Evolutionary conservation across 2,113 vertebrate species (phyloP), one percentile per base, ranked within the genome.

Genomic region (Nesoenas mayeri): DNA sequence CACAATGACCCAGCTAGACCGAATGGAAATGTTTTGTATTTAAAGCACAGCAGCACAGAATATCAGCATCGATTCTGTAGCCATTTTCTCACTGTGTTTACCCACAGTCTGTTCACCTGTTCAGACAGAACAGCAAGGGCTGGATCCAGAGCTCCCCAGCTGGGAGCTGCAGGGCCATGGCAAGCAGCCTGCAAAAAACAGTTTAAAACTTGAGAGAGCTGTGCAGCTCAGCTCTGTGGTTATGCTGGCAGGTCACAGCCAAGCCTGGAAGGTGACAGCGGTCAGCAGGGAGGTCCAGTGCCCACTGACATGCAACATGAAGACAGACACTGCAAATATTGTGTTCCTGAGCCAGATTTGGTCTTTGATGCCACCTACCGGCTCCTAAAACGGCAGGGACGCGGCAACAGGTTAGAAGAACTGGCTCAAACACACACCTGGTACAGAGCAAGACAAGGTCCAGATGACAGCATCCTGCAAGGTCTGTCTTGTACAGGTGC

Each of bases 291-390:
- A 61, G 26, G 15, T 3, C 22, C 42, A 5, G 34, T 4, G 4
- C 36, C 24, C 70, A 5, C 34, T 0, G 15, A 42, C 31, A 40
- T 0, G 3, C 36, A 3, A 14, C 1, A 7, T 0, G 11, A 48
- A 51, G 47, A 34, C 38, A 69, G 10, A 21, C 51, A 3, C 18
- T 0, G 60, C 74, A 6, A 14, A 6, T 10, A 2, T 3, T 4
- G 22, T 2, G 5, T 1, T 20, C 48, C 85, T n/a, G 19, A 71
- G 82, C 22, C 81, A 56, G 36, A 22, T 56, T 4, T 22, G 70
- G 84, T 28, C 86, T 93, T 51, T 75, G 86, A n/a, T 92, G 96
- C 94, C 96, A 95, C 84, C 94, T 96, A 61, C 89, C 17, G 94
- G 89, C 81, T 61, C 56, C 50, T 8, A 17, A 44, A 51, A 6